A percentile compares a stretch with the other conserved stretches of the same genome.
Evolutionary conservation across 1,140 invertebrate genomes (phyloP).

Genomic region (Steinernema khuongi): DNA sequence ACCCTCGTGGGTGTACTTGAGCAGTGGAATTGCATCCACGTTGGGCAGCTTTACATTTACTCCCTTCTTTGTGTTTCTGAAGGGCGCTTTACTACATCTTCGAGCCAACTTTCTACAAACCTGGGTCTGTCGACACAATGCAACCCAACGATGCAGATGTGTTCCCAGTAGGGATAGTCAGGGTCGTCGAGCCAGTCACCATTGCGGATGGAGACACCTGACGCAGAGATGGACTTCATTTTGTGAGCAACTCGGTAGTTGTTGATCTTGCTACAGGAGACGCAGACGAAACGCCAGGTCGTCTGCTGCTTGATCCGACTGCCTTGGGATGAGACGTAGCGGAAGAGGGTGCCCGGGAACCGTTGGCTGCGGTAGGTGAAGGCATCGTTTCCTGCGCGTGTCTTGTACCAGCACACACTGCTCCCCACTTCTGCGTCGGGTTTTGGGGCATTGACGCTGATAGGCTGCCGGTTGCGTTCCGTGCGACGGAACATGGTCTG

Average conservation of each 20-base stretch:
- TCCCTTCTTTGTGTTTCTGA: background rate
- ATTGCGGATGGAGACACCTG: background rate
- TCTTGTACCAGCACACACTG: background rate
- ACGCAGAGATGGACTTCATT: background rate
- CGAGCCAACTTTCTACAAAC: background rate
- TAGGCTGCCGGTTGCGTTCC: background rate
- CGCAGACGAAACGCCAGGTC: background rate
- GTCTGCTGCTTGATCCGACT: background rate
- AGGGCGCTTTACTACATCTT: too few species aligned
- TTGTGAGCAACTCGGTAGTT: background rate
- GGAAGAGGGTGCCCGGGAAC: background rate
- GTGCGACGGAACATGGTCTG: too few species aligned
- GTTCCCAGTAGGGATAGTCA: constrained; percentile 1
- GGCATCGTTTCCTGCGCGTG: background rate
- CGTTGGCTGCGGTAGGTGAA: background rate
- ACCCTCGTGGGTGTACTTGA: background rate
- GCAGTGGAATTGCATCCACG: background rate
- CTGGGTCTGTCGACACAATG: background rate
- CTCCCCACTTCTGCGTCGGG: background rate
- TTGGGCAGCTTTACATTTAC: background rate
- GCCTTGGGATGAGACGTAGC: background rate
- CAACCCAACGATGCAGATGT: background rate
- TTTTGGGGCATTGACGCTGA: background rate
- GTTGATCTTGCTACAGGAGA: constrained; percentile 4
- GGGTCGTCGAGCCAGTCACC: background rate